Evolutionary conservation across 1,140 invertebrate species (phyloP), one percentile per base, ranked within the genome.

Genomic region (Periplaneta americana): DNA sequence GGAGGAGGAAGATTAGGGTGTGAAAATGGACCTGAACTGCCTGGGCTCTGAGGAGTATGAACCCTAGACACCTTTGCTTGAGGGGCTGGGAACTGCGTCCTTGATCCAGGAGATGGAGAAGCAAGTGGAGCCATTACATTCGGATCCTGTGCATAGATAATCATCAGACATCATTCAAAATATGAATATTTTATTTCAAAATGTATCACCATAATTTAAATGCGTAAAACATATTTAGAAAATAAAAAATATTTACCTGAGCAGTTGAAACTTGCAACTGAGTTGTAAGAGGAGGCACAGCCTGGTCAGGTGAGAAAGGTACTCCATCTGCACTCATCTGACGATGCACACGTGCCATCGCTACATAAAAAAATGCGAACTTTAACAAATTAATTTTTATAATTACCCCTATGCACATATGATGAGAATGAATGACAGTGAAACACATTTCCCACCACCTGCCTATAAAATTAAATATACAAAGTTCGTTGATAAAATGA

Each of bases 181-280:
- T 28, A 66, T 11, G 1, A 66, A 66, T 66, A 8, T 15, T 66
- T 66, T 48, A 48, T 13, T 17, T 57, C 48, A 57, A 57, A 17
- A 57, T 57, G 17, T 57, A 57, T n/a, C 1, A 57, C 48, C n/a
- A 57, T 2, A n/a, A 57, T 66, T 75, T 76, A 83, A 82, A 83
- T 82, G 32, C 81, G 31, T 76, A 22, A 32, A 76, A 32, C 33
- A 76, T 22, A 32, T 48, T n/a, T 28, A 75, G 33, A 48, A 84
- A 83, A 76, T 76, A 22, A 6, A 8, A 1, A 76, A 78, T 10
- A 75, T 83, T 87, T 86, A 90, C 89, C 86, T 90, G 89, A 36
- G 88, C 84, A 22, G 90, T 89, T 9, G 90, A 87, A 75, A 92
- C 90, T 88, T 92, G 90, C 74, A 92, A 85, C 83, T 92, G 91